Conservation (phyloP, 2,797 vertebrate species). For the Morus bassanus region DNA sequence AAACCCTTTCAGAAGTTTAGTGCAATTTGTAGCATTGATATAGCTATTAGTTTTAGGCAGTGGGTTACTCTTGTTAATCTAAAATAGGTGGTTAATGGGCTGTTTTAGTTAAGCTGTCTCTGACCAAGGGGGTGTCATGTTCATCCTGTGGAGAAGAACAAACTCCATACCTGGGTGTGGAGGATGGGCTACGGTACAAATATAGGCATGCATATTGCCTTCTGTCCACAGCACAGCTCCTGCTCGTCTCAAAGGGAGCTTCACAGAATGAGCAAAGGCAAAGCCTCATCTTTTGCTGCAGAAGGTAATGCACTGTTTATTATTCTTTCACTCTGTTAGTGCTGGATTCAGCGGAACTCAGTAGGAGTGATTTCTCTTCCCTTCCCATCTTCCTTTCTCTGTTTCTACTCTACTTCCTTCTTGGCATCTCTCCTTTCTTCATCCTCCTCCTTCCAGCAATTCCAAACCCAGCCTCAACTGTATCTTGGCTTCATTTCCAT, state of each 20-base stretch:
- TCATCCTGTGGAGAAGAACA: background rate
- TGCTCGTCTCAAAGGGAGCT: background rate
- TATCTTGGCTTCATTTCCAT: constrained; percentile 35
- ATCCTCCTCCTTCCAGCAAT: background rate
- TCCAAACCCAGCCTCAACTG: background rate
- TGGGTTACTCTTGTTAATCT: background rate
- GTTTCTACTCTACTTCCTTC: constrained; percentile 44
- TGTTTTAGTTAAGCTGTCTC: background rate
- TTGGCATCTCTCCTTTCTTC: constrained; percentile 31
- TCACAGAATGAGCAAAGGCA: background rate
- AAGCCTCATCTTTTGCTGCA: background rate
- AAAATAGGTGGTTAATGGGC: background rate
- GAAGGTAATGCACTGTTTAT: background rate
- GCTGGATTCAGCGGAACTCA: background rate
- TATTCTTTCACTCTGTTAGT: background rate
- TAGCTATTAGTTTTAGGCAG: background rate
- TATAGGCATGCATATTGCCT: background rate
- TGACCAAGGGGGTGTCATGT: background rate
- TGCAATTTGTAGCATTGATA: background rate
- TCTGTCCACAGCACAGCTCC: background rate
- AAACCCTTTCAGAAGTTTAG: background rate
- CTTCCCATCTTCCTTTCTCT: background rate
- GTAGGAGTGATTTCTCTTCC: background rate
- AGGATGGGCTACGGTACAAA: rapidly evolving
- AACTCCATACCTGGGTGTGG: background rate